Evolutionary conservation across 2,113 vertebrate genomes (phyloP), one percentile per base, ranked within the genome.

Genomic region (Zosterops pallidus): DNA sequence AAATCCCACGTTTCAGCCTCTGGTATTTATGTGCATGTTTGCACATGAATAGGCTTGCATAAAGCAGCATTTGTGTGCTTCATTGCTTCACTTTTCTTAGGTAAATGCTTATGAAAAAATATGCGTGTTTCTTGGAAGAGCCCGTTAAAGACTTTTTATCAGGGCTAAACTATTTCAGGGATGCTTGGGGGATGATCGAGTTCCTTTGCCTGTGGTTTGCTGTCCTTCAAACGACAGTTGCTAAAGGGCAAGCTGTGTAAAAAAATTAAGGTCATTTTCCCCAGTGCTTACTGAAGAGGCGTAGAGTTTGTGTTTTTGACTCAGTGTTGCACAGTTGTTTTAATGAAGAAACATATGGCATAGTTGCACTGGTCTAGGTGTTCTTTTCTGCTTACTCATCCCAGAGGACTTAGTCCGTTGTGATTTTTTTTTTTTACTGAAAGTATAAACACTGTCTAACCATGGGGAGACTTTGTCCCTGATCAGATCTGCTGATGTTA

Each of bases 61-160:
- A 90, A 89, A 88, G 60, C 44, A 19, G 82, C 35, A 42, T 74
- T 94, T 94, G 53, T 84, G 74, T 72, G 67, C 82, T 59, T 77
- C n/a, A 22, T 92, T 94, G 70, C 92, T 93, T 84, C 76, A 83
- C 88, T 93, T 93, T 92, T 92, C 90, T 89, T 92, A 92, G 80
- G 90, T 85, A 82, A 96, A 96, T 68, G 37, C 42, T 37, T 42
- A 19, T n/a, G 62, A 90, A 87, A 94, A 90, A 77, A 90, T 56
- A 93, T 26, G 46, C 5, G 2, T 82, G 65, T 28, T 81, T 83
- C 79, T 74, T 35, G 74, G 80, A 87, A 94, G 81, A 87, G 60
- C 18, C 72, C 37, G 31, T 92, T 52, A 52, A 64, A 88, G 83
- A 29, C 42, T 77, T 64, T 57, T 89, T 81, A 67, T 77, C 69